A percentile compares a stretch with the other conserved stretches of the same genome.
phyloP scores from a whole-genome alignment of 2,888 invertebrate species.

The Hypena proboscidalis region DNA sequence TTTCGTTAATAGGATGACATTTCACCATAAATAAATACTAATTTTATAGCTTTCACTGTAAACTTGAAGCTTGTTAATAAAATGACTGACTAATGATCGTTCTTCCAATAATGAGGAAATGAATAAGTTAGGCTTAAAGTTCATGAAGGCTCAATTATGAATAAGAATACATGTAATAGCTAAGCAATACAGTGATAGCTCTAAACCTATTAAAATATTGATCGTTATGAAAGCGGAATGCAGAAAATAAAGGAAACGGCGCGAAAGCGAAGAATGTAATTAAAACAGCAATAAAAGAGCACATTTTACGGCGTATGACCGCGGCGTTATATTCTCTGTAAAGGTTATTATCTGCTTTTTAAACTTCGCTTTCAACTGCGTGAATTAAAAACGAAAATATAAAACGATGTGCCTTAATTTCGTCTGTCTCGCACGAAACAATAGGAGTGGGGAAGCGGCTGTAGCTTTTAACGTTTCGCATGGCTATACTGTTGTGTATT shows the following conservation, averaged over 20 bases:
- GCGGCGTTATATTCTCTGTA: slow-evolving; percentile 62
- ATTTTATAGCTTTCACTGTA: too few species aligned
- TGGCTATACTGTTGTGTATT: slow-evolving; percentile 41
- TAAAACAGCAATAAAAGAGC: slow-evolving; percentile 75
- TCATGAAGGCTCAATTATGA: too few species aligned
- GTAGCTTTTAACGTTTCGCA: slow-evolving; percentile 57
- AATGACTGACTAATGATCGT: too few species aligned
- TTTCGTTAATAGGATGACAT: too few species aligned
- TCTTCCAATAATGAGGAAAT: too few species aligned
- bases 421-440: slow-evolving; percentile 68
- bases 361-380: slow-evolving; percentile 70
- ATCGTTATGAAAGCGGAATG: slow-evolving; percentile 56
- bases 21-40: too few species aligned
- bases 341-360: slow-evolving; percentile 79
- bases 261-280: slow-evolving; percentile 74
- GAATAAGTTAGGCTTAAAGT: too few species aligned
- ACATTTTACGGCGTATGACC: slow-evolving; percentile 71
- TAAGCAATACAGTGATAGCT: slow-evolving; percentile 10
- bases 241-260: slow-evolving; percentile 58
- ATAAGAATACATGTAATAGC: too few species aligned
- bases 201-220: slow-evolving; percentile 43
- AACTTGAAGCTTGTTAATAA: too few species aligned
- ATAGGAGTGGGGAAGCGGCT: slow-evolving; percentile 56
- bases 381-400: slow-evolving; percentile 76
- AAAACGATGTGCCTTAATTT: slow-evolving; percentile 72